Conservation (phyloP, 2,888 invertebrate genomes). For the Drosophila merina region DNA sequence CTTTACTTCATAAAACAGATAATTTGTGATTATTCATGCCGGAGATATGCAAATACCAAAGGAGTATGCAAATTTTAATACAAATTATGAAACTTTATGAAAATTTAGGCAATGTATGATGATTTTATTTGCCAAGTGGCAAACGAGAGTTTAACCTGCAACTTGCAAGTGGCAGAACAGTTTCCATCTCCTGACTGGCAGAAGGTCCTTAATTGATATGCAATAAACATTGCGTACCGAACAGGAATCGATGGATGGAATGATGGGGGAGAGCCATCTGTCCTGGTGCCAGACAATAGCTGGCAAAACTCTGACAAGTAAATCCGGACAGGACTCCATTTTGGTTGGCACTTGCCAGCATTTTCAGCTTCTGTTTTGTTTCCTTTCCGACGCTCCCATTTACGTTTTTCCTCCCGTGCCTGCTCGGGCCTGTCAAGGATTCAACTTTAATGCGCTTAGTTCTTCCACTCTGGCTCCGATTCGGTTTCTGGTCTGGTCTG, state of each 20-base stretch:
- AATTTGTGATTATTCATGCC: neutral
- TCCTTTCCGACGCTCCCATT: constrained; percentile 33
- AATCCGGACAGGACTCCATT: constrained; percentile 39
- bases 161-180: constrained; percentile 25
- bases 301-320: constrained; percentile 46
- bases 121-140: constrained; percentile 11
- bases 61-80: neutral
- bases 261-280: constrained; percentile 1
- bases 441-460: constrained; percentile 73
- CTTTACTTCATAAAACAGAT: constrained; percentile 1
- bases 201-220: constrained; percentile 68
- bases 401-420: constrained; percentile 1
- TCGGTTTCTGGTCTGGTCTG: constrained; percentile 8
- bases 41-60: neutral
- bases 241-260: constrained; percentile 18
- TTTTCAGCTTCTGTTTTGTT: constrained; percentile 52
- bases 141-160: constrained; percentile 26
- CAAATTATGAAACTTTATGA: neutral
- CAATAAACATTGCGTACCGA: constrained; percentile 69
- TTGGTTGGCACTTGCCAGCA: constrained; percentile 39
- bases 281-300: constrained; percentile 29
- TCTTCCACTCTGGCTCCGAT: constrained; percentile 20
- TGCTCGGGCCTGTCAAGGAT: constrained; percentile 46
- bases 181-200: constrained; percentile 20
- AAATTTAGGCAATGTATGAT: neutral